Base-by-base conservation (phyloP, 2,888 invertebrate species). In the Fragum sueziense region DNA sequence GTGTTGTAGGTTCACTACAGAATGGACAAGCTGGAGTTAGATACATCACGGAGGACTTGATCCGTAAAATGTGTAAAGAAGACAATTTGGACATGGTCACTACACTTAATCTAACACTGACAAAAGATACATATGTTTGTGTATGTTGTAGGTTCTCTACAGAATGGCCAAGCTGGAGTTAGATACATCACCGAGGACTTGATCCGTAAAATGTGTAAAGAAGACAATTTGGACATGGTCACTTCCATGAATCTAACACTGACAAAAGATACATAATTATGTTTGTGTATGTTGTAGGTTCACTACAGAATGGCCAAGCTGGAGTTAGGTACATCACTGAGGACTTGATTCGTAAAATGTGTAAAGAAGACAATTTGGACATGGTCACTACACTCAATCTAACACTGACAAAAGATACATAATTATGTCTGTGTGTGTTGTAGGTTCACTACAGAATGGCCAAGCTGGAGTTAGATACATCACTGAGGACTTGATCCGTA, bases 241-340 rank as follows among this genome's bases (percentile, higher is more conserved):
- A 91, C 91, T n/a, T 88, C 86, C 17, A 85, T 93, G 1, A 92
- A 91, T 62, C 87, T 93, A 14, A 92, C 90, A 9, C 86, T 93
- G 20, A 81, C 89, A 20, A 90, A 89, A 59, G 91, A n/a, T n/a
- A n/a, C n/a, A n/a, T n/a, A n/a, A n/a, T n/a, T n/a, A n/a, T n/a
- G n/a, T n/a, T 41, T 41, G 41, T 41, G 9, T 41, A 14, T 29
- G 11, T 34, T 34, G 6, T 14, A 41, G 41, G 31, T 52, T 7
- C 70, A 31, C 4, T 59, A 7, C 79, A 82, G 69, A 82, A 77
- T 74, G 82, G 82, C 4, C 88, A 86, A 62, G 67, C 87, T 25
- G 92, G 92, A 9, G 91, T 93, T 0, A 84, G 93, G 6, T 93
- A 93, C 83, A 92, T 93, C 70, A 92, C 91, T 6, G 91, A 92